Percentiles rank a stretch among this genome's conserved stretches.
Conservation (phyloP, 2,888 invertebrate genomes). For the Adela reaumurella region DNA sequence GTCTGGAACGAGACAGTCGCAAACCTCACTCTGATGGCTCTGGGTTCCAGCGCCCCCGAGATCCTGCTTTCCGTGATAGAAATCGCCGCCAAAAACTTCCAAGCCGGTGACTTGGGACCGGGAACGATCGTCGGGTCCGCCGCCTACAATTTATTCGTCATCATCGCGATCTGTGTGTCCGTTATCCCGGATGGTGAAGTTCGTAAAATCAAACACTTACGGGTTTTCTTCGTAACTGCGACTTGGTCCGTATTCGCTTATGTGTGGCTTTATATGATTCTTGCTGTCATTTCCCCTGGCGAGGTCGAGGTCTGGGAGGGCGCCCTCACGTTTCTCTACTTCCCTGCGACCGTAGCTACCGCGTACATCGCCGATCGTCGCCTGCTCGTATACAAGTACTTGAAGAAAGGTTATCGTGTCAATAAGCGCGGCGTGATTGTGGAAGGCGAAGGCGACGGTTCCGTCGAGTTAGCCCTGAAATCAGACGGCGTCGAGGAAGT, state of each 20-base stretch:
- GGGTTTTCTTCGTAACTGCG: slow-evolving; percentile 97
- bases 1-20: slow-evolving; percentile 99
- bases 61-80: slow-evolving; percentile 97
- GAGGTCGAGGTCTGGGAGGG: slow-evolving; percentile 98
- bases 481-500: slow-evolving; percentile 55
- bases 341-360: slow-evolving; percentile 92
- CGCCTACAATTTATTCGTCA: slow-evolving; percentile 97
- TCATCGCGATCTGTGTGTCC: slow-evolving; percentile 90
- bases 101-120: slow-evolving; percentile 96
- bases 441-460: slow-evolving; percentile 75
- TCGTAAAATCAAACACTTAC: slow-evolving; percentile 90
- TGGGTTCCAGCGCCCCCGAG: slow-evolving; percentile 98
- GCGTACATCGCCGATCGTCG: slow-evolving; percentile 95
- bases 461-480: slow-evolving; percentile 64
- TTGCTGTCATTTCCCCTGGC: slow-evolving; percentile 82
- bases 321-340: slow-evolving; percentile 90
- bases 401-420: slow-evolving; percentile 86
- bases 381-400: slow-evolving; percentile 78
- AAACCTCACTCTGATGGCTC: slow-evolving; percentile 96
- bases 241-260: slow-evolving; percentile 98
- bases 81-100: slow-evolving; percentile 91
- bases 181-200: slow-evolving; percentile 90
- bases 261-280: slow-evolving; percentile 95
- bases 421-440: slow-evolving; percentile 89
- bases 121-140: slow-evolving; percentile 99